Evolutionary conservation across 2,888 invertebrate genomes (phyloP).

Genomic region (Apoda limacodes): DNA sequence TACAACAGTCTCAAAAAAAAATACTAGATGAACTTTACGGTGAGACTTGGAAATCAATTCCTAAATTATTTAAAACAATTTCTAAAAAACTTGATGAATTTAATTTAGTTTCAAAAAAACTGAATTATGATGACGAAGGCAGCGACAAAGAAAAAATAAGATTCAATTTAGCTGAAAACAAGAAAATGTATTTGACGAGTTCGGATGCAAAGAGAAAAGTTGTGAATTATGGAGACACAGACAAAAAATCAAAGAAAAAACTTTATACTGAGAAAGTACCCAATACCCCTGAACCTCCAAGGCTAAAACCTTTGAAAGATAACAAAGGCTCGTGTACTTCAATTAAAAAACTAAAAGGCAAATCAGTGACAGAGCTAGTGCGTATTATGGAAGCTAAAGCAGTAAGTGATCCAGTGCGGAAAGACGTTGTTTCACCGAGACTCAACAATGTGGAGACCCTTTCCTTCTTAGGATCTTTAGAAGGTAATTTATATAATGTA

Average conservation of each 20-base stretch:
- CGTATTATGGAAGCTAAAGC: slow-evolving; percentile 31
- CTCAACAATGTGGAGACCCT: slow-evolving; percentile 35
- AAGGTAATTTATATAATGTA: too few relatives aligned
- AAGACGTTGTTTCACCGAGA: slow-evolving; percentile 27
- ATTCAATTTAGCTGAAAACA: slow-evolving; percentile 33
- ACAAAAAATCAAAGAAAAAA: slow-evolving; percentile 47
- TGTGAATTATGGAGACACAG: slow-evolving; percentile 27
- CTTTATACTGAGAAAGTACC: slow-evolving; percentile 48
- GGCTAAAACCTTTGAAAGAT: slow-evolving; percentile 23
- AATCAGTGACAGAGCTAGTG: slow-evolving; percentile 52
- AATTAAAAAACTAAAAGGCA: slow-evolving; percentile 40
- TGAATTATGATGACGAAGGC: slow-evolving; percentile 43
- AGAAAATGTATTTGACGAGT: slow-evolving; percentile 41
- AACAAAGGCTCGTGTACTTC: slow-evolving; percentile 35
- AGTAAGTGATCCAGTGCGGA: slow-evolving; percentile 23
- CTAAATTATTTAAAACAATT: slow-evolving; percentile 46
- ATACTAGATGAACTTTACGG: slow-evolving; percentile 65
- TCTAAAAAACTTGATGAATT: slow-evolving; percentile 33
- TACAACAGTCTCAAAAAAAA: slow-evolving; percentile 51
- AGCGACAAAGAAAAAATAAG: slow-evolving; percentile 49
- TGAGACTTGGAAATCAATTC: slow-evolving; percentile 64
- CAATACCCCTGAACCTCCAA: slow-evolving; percentile 40
- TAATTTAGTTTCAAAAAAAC: slow-evolving; percentile 39
- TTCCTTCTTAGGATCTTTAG: slow-evolving; percentile 67
- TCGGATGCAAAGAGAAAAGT: slow-evolving; percentile 40